These are phyloP conservation scores for Oedothorax gibbosus DNA, from an alignment of 1,140 invertebrate species.

Conservation along the genomic window DNA sequence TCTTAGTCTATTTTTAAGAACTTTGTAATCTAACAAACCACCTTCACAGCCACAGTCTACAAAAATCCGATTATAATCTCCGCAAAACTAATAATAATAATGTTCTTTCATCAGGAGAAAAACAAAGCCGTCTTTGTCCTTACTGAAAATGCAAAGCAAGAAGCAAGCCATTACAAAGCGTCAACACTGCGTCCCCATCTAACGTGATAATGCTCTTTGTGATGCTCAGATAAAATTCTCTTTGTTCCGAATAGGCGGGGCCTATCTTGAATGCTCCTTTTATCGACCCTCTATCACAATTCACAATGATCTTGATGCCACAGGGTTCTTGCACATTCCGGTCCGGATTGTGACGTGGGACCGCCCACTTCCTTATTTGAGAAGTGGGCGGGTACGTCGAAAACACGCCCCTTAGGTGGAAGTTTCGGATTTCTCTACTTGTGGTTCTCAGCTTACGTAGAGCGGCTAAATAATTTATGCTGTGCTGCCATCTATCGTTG, in stretches of 20 bases:
- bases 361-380: constrained; percentile 51
- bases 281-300: constrained; percentile 6
- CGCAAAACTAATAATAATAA: no score
- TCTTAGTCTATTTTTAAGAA: no score
- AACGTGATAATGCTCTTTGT: constrained; percentile 23
- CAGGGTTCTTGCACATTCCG: background rate
- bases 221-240: constrained; percentile 22
- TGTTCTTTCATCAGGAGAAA: background rate
- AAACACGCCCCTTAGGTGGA: constrained; percentile 26
- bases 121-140: constrained; percentile 18
- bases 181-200: constrained; percentile 1
- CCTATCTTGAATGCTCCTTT: background rate
- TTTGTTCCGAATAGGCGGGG: constrained; percentile 44
- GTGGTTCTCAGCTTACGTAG: background rate
- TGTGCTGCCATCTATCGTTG: constrained; percentile 46
- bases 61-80: no score
- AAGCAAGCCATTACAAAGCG: background rate
- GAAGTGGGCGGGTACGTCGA: constrained; percentile 21
- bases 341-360: background rate
- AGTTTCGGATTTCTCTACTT: constrained; percentile 6
- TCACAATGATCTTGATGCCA: constrained; percentile 4
- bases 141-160: constrained; percentile 14
- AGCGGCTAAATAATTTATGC: background rate
- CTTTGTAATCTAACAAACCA: no score
- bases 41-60: no score